Base-by-base conservation (phyloP, 2,888 invertebrate species). In the Chloroclysta siterata region DNA sequence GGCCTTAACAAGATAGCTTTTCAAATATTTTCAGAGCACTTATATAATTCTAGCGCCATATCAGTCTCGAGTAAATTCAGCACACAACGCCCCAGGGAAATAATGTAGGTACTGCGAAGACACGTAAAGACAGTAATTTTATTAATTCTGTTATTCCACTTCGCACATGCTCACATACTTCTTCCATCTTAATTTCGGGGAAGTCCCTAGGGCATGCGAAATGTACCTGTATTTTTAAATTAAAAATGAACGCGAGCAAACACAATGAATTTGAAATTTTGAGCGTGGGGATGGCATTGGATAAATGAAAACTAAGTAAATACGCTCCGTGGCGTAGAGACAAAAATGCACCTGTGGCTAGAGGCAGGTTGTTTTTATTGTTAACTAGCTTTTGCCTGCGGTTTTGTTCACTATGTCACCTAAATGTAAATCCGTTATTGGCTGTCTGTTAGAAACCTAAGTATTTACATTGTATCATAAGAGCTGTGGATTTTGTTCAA, bases 231-330 rank as follows among this genome's bases (percentile, higher is more conserved):
- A 64, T 71, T 69, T 71, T 69, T 64, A 63, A 71, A 69, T 69
- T 65, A 64, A 67, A 71, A 71, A 44, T 55, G 60, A 56, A 65
- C 64, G 63, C 53, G 60, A 50, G 63, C 47, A 64, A 65, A 66
- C 63, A 71, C 62, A 63, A 69, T 69, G 68, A 71, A 68, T 72
- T 66, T 66, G 60, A 66, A 63, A 69, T 65, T 69, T 64, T 64
- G 60, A 55, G 63, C 63, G 53, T 58, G 46, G 60, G 53, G 47
- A 60, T 56, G 41, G 48, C 60, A 65, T 59, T 63, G 56, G 56
- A 44, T 56, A 63, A 65, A 63, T 63, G 44, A 60, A 63, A 53
- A 63, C 51, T 66, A 57, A 57, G 57, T 57, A 60, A 63, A 63
- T 54, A 66, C 33, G 53, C 33, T 53, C 15, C 17, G 44, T 55